Evolutionary conservation across 2,888 invertebrate species (phyloP).

Genomic region (Amorpha juglandis): DNA sequence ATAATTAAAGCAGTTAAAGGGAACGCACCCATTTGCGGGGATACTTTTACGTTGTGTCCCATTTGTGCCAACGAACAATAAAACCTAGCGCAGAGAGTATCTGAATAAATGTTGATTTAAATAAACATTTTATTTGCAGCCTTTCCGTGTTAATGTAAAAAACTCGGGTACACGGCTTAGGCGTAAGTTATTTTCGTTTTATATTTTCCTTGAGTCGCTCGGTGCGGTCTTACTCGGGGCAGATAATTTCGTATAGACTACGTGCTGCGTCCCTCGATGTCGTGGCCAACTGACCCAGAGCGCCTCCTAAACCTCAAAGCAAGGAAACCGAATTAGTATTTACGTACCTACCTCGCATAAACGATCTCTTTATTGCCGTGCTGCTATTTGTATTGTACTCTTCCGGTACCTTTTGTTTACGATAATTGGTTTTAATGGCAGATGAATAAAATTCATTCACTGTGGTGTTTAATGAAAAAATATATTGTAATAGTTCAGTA

Average conservation of each 20-base stretch:
- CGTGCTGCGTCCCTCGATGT: conserved; percentile 67
- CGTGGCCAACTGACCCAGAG: conserved; percentile 62
- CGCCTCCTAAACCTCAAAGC: conserved; percentile 53
- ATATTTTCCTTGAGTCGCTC: conserved; percentile 68
- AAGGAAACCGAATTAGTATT: conserved; percentile 47
- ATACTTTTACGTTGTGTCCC: conserved; percentile 40
- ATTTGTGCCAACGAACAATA: conserved; percentile 43
- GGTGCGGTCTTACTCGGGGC: conserved; percentile 65
- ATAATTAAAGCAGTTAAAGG: conserved; percentile 44
- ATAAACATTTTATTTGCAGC: conserved; percentile 64
- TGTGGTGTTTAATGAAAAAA: background rate
- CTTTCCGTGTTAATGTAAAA: conserved; percentile 64
- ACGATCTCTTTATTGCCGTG: conserved; percentile 25
- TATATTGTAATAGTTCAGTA: background rate
- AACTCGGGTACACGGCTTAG: conserved; percentile 61
- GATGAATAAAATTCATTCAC: background rate
- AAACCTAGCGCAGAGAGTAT: conserved; percentile 47
- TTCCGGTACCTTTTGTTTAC: background rate
- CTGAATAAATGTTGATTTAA: conserved; percentile 57
- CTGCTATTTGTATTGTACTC: conserved; percentile 2
- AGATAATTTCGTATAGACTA: conserved; percentile 74
- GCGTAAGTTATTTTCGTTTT: conserved; percentile 76
- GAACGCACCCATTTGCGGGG: conserved; percentile 40
- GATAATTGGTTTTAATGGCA: conserved; percentile 4
- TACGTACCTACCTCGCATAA: conserved; percentile 35